A percentile compares a stretch with the other conserved stretches of the same genome.
These are phyloP conservation scores for Drosophila monieri DNA, from an alignment of 2,888 invertebrate species.

Conservation along the genomic window DNA sequence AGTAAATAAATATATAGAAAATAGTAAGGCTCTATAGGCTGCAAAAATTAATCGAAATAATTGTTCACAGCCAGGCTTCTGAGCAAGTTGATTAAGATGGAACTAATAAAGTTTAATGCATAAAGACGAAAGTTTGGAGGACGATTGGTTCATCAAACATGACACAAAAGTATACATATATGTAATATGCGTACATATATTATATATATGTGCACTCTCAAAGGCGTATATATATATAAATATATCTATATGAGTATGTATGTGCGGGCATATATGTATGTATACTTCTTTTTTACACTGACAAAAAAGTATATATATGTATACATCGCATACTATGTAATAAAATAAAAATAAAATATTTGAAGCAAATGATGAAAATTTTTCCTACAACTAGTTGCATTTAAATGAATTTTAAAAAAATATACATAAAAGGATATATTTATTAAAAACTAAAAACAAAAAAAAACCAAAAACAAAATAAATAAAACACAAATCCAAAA, in stretches of 20 bases:
- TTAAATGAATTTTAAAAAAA: conserved; percentile 80
- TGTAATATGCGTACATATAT: conserved; percentile 14
- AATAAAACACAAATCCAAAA: conserved; percentile 49
- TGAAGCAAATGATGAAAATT: conserved; percentile 73
- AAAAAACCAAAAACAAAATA: conserved; percentile 25
- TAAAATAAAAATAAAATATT: conserved; percentile 51
- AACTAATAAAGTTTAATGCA: conserved; percentile 36
- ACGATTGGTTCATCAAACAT: conserved; percentile 57
- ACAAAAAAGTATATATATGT: conserved; percentile 48
- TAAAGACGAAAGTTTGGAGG: conserved; percentile 60
- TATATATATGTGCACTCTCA: conserved; percentile 12
- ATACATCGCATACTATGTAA: conserved; percentile 61
- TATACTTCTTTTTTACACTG: conserved; percentile 70
- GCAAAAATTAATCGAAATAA: conserved; percentile 29
- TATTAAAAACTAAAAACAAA: conserved; percentile 54
- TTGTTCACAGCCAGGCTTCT: conserved; percentile 27
- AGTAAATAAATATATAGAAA: conserved; percentile 43
- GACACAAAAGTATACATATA: conserved; percentile 26
- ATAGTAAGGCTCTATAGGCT: conserved; percentile 32
- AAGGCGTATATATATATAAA: conserved; percentile 13
- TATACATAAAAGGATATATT: conserved; percentile 76
- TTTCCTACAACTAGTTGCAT: conserved; percentile 81
- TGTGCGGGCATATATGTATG: conserved; percentile 36
- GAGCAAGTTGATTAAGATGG: conserved; percentile 15
- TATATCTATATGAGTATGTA: conserved; percentile 22